Evolutionary conservation across 2,113 vertebrate species (phyloP).

Genomic region (Lonchura striata): DNA sequence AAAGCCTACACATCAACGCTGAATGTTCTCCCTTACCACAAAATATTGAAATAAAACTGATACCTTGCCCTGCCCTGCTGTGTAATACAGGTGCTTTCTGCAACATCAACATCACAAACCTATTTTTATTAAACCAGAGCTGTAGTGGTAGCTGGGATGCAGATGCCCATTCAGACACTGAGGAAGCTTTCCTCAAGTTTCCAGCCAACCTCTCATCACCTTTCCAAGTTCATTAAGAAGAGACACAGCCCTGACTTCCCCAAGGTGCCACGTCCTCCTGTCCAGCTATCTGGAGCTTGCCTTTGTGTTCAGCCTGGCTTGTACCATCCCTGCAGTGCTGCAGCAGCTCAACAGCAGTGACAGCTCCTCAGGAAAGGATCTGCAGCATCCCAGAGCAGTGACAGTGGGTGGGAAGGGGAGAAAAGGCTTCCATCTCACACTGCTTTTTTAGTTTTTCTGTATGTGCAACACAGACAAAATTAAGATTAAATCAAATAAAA

Average conservation of each 20-base stretch:
- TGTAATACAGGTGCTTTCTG: constrained; percentile 42
- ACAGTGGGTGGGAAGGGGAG: neutral
- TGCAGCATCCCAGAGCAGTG: neutral
- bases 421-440: neutral
- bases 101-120: neutral
- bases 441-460: neutral
- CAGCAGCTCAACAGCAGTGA: neutral
- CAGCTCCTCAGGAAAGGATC: neutral
- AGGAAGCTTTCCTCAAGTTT: neutral
- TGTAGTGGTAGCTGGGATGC: neutral
- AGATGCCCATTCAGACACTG: neutral
- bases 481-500: neutral
- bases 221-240: neutral
- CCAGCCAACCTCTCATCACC: neutral
- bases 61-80: neutral
- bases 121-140: neutral
- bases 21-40: constrained; percentile 90
- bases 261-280: neutral
- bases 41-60: constrained; percentile 86
- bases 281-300: neutral
- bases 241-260: neutral
- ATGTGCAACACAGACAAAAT: neutral
- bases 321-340: neutral
- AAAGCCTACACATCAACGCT: constrained; percentile 87
- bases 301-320: neutral